phyloP scores from a whole-genome alignment of 1,140 invertebrate species.

The Caenorhabditis remanei region DNA sequence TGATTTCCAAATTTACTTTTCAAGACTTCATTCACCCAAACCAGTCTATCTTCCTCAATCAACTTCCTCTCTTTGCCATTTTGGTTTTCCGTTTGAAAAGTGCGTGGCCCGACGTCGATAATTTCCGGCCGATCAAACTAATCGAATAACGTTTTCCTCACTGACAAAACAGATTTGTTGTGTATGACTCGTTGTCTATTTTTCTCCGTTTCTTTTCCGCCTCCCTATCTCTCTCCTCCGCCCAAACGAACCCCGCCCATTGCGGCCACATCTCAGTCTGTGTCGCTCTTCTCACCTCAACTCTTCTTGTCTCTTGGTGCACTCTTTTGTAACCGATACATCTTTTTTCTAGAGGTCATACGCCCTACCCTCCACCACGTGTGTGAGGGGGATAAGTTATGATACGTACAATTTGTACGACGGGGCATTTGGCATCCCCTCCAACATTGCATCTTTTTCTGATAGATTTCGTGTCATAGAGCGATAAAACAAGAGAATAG shows the following conservation, averaged over 20 bases:
- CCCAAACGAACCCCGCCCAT: conserved; percentile 52
- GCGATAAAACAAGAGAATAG: conserved; percentile 43
- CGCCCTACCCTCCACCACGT: background rate
- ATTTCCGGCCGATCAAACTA: conserved; percentile 49
- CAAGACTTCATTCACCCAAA: background rate
- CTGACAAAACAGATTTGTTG: conserved; percentile 48
- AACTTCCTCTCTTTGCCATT: background rate
- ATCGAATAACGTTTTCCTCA: conserved; percentile 41
- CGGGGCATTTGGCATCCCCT: background rate
- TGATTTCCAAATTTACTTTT: background rate
- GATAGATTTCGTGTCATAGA: conserved; percentile 29
- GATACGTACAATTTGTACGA: background rate
- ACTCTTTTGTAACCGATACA: conserved; percentile 42
- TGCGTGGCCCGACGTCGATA: conserved; percentile 7
- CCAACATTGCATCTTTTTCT: background rate
- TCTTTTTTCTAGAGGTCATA: conserved; percentile 24
- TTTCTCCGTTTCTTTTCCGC: background rate
- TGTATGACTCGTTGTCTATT: conserved; percentile 49
- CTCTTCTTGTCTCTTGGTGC: conserved; percentile 31
- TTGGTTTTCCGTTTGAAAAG: conserved; percentile 36
- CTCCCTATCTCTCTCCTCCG: background rate
- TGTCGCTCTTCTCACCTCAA: conserved; percentile 38
- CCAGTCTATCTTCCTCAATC: conserved; percentile 11
- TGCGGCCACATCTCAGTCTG: conserved; percentile 42
- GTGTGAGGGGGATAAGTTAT: background rate